Evolutionary conservation across 2,113 vertebrate genomes (phyloP).

Genomic region (Phasianus colchicus): DNA sequence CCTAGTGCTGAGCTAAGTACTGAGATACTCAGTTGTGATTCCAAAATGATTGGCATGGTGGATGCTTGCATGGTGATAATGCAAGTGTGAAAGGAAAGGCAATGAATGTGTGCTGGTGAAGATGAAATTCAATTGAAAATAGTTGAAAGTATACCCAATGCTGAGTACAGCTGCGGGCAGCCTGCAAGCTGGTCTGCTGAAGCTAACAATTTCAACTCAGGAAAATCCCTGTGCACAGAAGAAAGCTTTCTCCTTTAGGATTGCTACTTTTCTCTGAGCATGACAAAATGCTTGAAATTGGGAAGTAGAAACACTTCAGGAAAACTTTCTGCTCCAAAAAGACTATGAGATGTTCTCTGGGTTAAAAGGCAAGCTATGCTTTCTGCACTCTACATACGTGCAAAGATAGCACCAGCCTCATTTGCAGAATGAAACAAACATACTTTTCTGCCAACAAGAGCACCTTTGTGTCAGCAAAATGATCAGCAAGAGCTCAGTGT

Average conservation of each 20-base stretch:
- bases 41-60: background rate
- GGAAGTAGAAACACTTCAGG: background rate
- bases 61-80: background rate
- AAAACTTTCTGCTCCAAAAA: background rate
- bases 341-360: background rate
- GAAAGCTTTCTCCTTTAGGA: background rate
- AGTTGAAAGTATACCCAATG: background rate
- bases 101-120: background rate
- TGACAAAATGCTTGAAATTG: background rate
- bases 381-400: accelerated
- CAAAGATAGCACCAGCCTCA: background rate
- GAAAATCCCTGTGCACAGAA: background rate
- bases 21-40: background rate
- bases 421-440: background rate
- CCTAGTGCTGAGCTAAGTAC: background rate
- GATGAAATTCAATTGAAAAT: background rate
- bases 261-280: background rate
- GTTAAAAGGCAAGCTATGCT: background rate
- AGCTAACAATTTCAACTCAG: background rate
- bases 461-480: background rate
- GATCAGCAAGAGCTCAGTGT: background rate
- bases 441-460: background rate
- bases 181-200: background rate
- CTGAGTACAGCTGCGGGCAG: background rate
- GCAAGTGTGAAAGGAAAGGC: background rate